Evolutionary conservation across 2,113 vertebrate species (phyloP).

Genomic region (Smithornis capensis): DNA sequence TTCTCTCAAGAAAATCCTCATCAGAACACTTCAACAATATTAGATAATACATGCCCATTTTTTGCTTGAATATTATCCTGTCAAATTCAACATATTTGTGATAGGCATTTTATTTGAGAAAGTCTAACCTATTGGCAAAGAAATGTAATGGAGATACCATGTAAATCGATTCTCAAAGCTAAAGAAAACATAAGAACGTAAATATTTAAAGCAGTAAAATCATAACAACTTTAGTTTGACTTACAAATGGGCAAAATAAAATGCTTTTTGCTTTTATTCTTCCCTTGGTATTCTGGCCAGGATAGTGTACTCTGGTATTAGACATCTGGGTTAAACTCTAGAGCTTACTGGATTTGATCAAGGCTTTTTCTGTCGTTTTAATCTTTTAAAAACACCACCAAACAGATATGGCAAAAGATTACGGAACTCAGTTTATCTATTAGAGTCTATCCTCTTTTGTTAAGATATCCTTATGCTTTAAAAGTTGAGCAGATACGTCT

Average conservation of each 20-base stretch:
- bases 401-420: slow-evolving; percentile 58
- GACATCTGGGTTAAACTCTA: slow-evolving; percentile 55
- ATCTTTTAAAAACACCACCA: slow-evolving; percentile 61
- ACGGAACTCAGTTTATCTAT: slow-evolving; percentile 36
- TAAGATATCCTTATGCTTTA: slow-evolving; percentile 46
- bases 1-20: neutral
- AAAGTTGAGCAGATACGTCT: slow-evolving; percentile 45
- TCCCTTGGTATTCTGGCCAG: neutral
- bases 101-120: neutral
- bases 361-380: slow-evolving; percentile 62
- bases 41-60: fast-evolving
- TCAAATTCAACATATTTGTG: neutral
- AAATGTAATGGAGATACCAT: neutral
- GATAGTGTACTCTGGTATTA: slow-evolving; percentile 12
- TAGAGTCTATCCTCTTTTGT: slow-evolving; percentile 44
- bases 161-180: neutral
- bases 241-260: slow-evolving; percentile 3
- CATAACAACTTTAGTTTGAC: neutral
- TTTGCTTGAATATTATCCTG: neutral
- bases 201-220: slow-evolving; percentile 10
- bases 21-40: neutral
- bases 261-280: neutral
- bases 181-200: neutral
- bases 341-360: slow-evolving; percentile 61
- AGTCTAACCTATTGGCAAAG: neutral